Base-by-base conservation (phyloP, 1,140 invertebrate genomes). In the Paracyclopina nana region DNA sequence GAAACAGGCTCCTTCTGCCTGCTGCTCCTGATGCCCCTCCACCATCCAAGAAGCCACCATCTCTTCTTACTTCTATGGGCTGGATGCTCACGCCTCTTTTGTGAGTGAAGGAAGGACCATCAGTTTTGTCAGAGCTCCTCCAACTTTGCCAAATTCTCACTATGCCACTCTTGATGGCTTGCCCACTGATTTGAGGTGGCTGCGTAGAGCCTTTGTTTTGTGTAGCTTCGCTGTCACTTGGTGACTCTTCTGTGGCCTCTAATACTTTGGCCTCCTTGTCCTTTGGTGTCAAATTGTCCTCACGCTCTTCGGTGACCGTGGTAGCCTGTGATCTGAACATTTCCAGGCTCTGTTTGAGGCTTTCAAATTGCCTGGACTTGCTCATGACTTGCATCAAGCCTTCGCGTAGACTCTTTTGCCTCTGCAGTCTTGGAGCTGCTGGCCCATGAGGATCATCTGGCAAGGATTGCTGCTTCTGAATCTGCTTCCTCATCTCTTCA, bases 401-500 rank as follows among this genome's bases (percentile, higher is more conserved):
- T 16, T 38, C 34, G n/a, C 20, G 14, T 3, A 38, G 34, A 20
- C 34, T 38, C 34, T 38, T 38, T 9, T 38, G 34, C 2, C 34
- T n/a, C 34, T 38, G 34, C 3, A 38, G 34, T 16, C 34, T 20
- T 4, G n/a, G n/a, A n/a, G n/a, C n/a, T n/a, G n/a, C n/a, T n/a
- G n/a, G n/a, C 6, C 27, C 44, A 8, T 20, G 27, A 22, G 31
- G 28, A 4, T 24, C 25, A 30, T 16, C 22, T 50, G 22, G 22
- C 6, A 87, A 65, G 2, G 82, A 86, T 1, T 80, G 78, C 61
- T 87, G 83, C 60, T 86, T 87, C 62, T 80, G 80, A 53, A 88
- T 84, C 59, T 84, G 82, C 55, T 78, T 76, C 43, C 78, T 71
- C n/a, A 87, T 72, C 25, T 72, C 70, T 61, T 86, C 81, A 57